Conservation (phyloP, 2,888 invertebrate genomes). For the Lasioglossum oenotherae region DNA sequence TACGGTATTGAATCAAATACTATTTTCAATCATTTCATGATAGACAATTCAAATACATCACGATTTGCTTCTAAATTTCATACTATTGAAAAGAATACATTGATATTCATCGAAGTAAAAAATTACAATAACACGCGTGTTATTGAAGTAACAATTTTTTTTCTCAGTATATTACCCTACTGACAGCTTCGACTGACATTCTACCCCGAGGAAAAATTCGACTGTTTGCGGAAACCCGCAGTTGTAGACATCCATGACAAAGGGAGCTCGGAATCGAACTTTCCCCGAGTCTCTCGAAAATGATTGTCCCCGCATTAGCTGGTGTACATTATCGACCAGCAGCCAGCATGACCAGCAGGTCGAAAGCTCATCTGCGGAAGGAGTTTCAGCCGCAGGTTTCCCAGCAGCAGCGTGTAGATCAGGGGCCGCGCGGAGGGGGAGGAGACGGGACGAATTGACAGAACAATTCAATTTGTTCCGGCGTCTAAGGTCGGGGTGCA, state of each 20-base stretch:
- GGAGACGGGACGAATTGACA: not conserved
- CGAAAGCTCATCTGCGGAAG: not conserved
- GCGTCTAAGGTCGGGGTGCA: not conserved
- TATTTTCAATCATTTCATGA: too few species aligned
- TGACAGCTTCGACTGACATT: not conserved
- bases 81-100: too few species aligned
- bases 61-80: too few species aligned
- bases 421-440: not conserved
- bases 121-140: too few species aligned
- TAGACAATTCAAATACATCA: too few species aligned
- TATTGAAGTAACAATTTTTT: too few species aligned
- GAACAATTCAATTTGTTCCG: not conserved
- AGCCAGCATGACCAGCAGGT: not conserved
- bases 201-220: not conserved
- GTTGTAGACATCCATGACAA: not conserved
- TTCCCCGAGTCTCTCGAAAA: not conserved
- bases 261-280: not conserved
- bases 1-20: too few species aligned
- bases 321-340: not conserved
- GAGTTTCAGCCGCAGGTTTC: not conserved
- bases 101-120: too few species aligned
- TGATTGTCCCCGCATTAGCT: not conserved
- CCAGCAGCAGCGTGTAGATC: not conserved
- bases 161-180: not conserved
- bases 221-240: not conserved